These are phyloP conservation scores for Limanda limanda DNA, from an alignment of 2,113 vertebrate species.

Conservation along the genomic window DNA sequence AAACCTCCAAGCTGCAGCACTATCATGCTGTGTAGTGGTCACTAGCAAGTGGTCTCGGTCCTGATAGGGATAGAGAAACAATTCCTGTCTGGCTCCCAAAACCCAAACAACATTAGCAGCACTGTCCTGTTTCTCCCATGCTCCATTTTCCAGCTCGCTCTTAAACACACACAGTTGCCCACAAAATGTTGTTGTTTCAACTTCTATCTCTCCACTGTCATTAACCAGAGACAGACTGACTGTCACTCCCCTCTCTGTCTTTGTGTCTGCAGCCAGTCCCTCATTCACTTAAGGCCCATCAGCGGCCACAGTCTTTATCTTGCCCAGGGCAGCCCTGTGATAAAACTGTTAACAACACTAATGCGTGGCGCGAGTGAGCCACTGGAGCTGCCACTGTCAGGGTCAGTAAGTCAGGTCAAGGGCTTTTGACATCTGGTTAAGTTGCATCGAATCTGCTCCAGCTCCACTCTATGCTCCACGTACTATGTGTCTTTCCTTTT, in stretches of 20 bases:
- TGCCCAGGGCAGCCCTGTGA: slow-evolving; percentile 73
- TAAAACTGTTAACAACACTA: slow-evolving; percentile 84
- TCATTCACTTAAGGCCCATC: slow-evolving; percentile 71
- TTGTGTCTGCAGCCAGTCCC: slow-evolving; percentile 64
- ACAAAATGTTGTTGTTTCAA: slow-evolving; percentile 64
- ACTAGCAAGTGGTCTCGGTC: slow-evolving; percentile 20
- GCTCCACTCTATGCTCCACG: slow-evolving; percentile 5
- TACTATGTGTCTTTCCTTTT: not conserved
- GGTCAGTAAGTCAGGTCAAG: slow-evolving; percentile 75
- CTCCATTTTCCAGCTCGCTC: slow-evolving; percentile 41
- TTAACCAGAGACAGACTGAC: slow-evolving; percentile 79
- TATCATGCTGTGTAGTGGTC: slow-evolving; percentile 52
- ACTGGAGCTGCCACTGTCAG: slow-evolving; percentile 70
- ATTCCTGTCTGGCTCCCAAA: slow-evolving; percentile 84
- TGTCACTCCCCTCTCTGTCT: slow-evolving; percentile 58
- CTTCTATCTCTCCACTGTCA: slow-evolving; percentile 75
- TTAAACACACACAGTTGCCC: slow-evolving; percentile 64
- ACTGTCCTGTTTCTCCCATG: slow-evolving; percentile 45
- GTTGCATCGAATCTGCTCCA: slow-evolving; percentile 17
- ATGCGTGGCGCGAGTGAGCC: slow-evolving; percentile 70
- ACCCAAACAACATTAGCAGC: slow-evolving; percentile 77
- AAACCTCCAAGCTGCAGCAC: slow-evolving; percentile 48
- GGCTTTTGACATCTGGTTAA: slow-evolving; percentile 68
- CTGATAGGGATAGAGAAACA: slow-evolving; percentile 47
- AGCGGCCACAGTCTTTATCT: slow-evolving; percentile 77